Percentiles rank a stretch among this genome's conserved stretches.
phyloP scores from a whole-genome alignment of 2,797 vertebrate genomes.

The Trematomus bernacchii region DNA sequence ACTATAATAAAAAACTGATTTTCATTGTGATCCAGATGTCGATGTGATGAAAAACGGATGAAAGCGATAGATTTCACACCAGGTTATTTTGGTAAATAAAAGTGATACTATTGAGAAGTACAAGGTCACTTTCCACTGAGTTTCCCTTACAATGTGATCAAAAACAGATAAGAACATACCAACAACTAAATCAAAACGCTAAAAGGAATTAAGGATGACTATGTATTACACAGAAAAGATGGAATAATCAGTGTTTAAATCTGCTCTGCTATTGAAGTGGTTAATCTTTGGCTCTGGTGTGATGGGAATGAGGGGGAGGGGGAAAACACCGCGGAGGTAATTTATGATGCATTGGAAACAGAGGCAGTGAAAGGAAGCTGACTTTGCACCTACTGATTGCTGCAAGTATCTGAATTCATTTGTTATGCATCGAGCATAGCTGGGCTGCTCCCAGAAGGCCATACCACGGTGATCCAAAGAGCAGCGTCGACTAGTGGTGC shows the following conservation, averaged over 20 bases:
- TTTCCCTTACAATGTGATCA: constrained; percentile 1
- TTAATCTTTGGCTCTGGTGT: constrained; percentile 77
- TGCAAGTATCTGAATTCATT: constrained; percentile 99
- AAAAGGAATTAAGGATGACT: constrained; percentile 33
- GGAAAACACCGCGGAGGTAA: constrained; percentile 72
- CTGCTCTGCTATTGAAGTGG: constrained; percentile 70
- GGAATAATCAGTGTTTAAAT: constrained; percentile 76
- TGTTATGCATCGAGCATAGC: constrained; percentile 99
- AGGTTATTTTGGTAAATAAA: constrained; percentile 2
- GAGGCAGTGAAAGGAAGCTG: constrained; percentile 91
- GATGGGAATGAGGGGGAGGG: constrained; percentile 50
- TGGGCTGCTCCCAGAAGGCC: constrained; percentile 99
- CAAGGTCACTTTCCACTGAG: neutral
- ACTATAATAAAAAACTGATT: constrained; percentile 1
- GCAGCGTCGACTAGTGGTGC: constrained; percentile 99
- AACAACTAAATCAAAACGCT: constrained; percentile 48
- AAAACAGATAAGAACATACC: constrained; percentile 37
- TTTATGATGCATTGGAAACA: constrained; percentile 90
- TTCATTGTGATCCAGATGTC: constrained; percentile 22
- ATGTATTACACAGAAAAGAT: constrained; percentile 63
- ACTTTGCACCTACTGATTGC: constrained; percentile 99
- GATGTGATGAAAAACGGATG: constrained; percentile 13
- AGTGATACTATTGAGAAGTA: constrained; percentile 11
- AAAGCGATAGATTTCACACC: constrained; percentile 2
- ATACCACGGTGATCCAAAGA: constrained; percentile 97